Conservation (phyloP, 2,888 invertebrate species). For the Panopea generosa region DNA sequence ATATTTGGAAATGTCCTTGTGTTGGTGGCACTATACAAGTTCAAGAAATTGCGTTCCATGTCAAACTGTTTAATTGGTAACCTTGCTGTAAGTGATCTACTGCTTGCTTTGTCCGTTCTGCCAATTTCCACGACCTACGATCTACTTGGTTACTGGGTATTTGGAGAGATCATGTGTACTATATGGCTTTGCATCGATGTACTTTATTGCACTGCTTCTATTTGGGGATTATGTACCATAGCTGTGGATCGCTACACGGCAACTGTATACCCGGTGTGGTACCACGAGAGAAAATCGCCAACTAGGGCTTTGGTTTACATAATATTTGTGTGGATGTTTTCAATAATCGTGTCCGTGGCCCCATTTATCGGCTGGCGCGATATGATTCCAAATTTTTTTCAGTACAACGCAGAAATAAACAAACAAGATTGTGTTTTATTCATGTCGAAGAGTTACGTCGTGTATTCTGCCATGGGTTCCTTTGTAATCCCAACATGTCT, state of each 20-base stretch:
- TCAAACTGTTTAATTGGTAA: slow-evolving; percentile 85
- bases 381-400: slow-evolving; percentile 77
- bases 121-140: slow-evolving; percentile 84
- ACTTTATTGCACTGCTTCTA: slow-evolving; percentile 85
- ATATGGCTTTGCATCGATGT: slow-evolving; percentile 84
- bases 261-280: slow-evolving; percentile 85
- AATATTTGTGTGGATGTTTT: slow-evolving; percentile 84
- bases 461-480: slow-evolving; percentile 84
- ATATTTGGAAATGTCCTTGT: slow-evolving; percentile 84
- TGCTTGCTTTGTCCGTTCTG: slow-evolving; percentile 83
- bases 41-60: slow-evolving; percentile 82
- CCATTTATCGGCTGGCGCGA: slow-evolving; percentile 83
- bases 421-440: slow-evolving; percentile 83
- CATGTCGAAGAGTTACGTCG: slow-evolving; percentile 82
- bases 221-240: slow-evolving; percentile 85
- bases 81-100: slow-evolving; percentile 84
- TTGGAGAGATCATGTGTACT: slow-evolving; percentile 82
- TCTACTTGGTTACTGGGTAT: slow-evolving; percentile 84
- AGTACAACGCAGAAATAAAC: slow-evolving; percentile 70
- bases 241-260: slow-evolving; percentile 85
- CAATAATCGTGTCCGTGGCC: slow-evolving; percentile 83
- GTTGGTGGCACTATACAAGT: slow-evolving; percentile 81
- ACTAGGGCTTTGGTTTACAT: slow-evolving; percentile 82
- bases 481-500: slow-evolving; percentile 84
- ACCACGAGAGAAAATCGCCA: slow-evolving; percentile 82